These are phyloP conservation scores for Ophonus ardosiacus DNA, from an alignment of 2,888 invertebrate genomes.

Conservation along the genomic window DNA sequence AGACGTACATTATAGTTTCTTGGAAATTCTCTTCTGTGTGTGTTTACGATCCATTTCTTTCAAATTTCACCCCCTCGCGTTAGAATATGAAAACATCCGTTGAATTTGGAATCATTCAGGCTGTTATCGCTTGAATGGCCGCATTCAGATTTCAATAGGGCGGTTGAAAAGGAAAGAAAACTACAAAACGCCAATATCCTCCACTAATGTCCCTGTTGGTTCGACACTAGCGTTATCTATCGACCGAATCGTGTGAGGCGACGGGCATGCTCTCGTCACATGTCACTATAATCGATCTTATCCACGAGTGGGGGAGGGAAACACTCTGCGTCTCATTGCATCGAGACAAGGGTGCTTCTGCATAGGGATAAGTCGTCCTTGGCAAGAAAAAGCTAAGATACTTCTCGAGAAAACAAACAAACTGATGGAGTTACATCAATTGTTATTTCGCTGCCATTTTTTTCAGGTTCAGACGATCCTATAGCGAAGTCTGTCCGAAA, in stretches of 20 bases:
- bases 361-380: too few relatives aligned
- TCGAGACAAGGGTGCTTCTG: background rate
- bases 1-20: background rate
- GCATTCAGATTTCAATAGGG: background rate
- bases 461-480: too few relatives aligned
- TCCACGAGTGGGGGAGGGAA: background rate
- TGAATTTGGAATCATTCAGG: background rate
- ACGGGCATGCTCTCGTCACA: constrained; percentile 10
- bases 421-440: too few relatives aligned
- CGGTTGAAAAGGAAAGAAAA: constrained; percentile 1
- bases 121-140: background rate
- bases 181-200: constrained; percentile 38
- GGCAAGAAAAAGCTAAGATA: too few relatives aligned
- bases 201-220: constrained; percentile 23
- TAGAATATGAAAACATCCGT: background rate
- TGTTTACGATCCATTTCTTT: background rate
- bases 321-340: constrained; percentile 17
- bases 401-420: too few relatives aligned
- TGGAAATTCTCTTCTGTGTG: background rate
- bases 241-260: background rate
- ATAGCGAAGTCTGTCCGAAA: too few relatives aligned
- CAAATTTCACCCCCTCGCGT: background rate
- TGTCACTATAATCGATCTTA: constrained; percentile 36
- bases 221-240: constrained; percentile 37
- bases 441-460: too few relatives aligned